Percentiles rank a stretch among this genome's conserved stretches.
phyloP scores from a whole-genome alignment of 2,113 vertebrate genomes.

The Rhipidura dahli region DNA sequence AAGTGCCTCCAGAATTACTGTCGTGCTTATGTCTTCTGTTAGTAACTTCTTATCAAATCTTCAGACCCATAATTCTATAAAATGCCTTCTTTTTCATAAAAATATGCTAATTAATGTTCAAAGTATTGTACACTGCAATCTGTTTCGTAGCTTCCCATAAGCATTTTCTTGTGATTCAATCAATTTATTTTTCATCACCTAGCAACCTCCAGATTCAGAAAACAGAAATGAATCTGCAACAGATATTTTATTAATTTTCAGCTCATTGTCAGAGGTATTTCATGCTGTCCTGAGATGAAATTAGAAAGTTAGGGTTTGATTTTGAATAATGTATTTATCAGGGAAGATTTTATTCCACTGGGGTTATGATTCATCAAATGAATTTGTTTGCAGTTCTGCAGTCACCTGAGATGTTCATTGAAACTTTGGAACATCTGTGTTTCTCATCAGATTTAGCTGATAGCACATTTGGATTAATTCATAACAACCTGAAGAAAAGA shows the following conservation, averaged over 20 bases:
- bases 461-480: not conserved
- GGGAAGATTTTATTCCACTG: slow-evolving; percentile 15
- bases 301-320: slow-evolving; percentile 12
- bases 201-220: slow-evolving; percentile 23
- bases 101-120: slow-evolving; percentile 27
- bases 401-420: not conserved
- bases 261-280: not conserved
- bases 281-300: slow-evolving; percentile 3
- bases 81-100: not conserved
- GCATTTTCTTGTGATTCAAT: slow-evolving; percentile 27
- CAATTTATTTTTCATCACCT: slow-evolving; percentile 47
- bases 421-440: slow-evolving; percentile 16
- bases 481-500: not conserved
- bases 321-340: slow-evolving; percentile 35
- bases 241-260: slow-evolving; percentile 48
- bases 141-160: not conserved
- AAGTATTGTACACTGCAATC: slow-evolving; percentile 4
- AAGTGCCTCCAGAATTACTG: slow-evolving; percentile 12
- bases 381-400: slow-evolving; percentile 13
- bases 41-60: not conserved
- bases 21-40: not conserved
- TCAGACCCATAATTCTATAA: not conserved
- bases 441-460: slow-evolving; percentile 4
- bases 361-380: not conserved
- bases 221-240: not conserved